phyloP scores from a whole-genome alignment of 2,113 vertebrate genomes.

The Chionis minor region DNA sequence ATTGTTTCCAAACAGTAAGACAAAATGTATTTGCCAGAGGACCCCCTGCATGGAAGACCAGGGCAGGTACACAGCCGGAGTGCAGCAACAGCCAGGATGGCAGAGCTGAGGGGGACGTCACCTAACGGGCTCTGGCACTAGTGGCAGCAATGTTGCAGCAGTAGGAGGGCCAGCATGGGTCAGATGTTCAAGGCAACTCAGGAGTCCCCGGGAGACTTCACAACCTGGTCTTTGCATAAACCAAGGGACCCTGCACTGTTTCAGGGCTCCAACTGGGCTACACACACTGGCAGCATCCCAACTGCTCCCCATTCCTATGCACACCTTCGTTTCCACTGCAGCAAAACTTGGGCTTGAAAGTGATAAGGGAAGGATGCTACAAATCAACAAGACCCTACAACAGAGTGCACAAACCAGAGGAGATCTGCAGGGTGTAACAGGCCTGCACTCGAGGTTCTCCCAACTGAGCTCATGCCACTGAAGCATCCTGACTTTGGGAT shows the following conservation, averaged over 20 bases:
- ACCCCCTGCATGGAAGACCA: not conserved
- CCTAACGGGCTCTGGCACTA: not conserved
- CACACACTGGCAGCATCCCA: not conserved
- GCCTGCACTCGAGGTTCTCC: not conserved
- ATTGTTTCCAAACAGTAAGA: not conserved
- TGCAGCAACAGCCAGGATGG: not conserved
- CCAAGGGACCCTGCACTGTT: not conserved
- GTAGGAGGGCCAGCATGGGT: not conserved
- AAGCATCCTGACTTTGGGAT: not conserved
- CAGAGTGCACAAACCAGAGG: not conserved
- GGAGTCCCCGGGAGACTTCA: not conserved
- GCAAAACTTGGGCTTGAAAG: not conserved
- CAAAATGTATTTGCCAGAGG: not conserved
- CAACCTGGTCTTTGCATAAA: not conserved
- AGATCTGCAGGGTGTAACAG: not conserved
- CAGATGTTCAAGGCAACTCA: not conserved
- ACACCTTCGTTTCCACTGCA: not conserved
- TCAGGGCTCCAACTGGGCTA: not conserved
- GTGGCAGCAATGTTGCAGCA: not conserved
- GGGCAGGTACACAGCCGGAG: not conserved
- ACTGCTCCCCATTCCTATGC: not conserved
- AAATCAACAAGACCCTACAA: not conserved
- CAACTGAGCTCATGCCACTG: not conserved
- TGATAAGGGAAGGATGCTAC: not conserved
- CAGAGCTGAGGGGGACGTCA: not conserved